Evolutionary conservation across 2,113 vertebrate species (phyloP).

Genomic region (Poicephalus meyeri): DNA sequence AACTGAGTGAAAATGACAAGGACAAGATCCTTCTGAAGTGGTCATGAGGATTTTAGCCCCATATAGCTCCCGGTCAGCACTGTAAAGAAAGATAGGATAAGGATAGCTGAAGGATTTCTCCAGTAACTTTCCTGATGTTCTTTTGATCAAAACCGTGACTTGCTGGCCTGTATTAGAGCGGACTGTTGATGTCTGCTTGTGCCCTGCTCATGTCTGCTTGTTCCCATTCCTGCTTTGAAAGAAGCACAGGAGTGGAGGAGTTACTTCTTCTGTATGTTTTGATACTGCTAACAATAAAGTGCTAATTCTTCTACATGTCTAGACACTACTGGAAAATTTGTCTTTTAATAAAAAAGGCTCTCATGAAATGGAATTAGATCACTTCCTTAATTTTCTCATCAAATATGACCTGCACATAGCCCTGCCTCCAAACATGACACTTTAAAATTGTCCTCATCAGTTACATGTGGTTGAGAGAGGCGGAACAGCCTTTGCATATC

Average conservation of each 20-base stretch:
- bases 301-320: background rate
- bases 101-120: background rate
- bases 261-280: background rate
- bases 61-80: fast-evolving
- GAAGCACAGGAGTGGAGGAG: background rate
- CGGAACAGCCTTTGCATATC: background rate
- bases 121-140: background rate
- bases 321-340: background rate
- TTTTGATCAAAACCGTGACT: background rate
- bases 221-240: background rate
- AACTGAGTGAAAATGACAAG: background rate
- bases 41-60: background rate
- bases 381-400: background rate
- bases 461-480: fast-evolving
- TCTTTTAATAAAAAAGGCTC: background rate
- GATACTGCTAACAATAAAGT: background rate
- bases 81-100: background rate
- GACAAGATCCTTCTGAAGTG: background rate
- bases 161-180: background rate
- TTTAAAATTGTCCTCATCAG: background rate
- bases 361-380: background rate
- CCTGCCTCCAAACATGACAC: background rate
- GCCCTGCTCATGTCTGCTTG: background rate
- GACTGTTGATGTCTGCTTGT: background rate
- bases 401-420: background rate